Evolutionary conservation across 2,797 vertebrate species (phyloP).

Genomic region (Apogon hyalosoma): DNA sequence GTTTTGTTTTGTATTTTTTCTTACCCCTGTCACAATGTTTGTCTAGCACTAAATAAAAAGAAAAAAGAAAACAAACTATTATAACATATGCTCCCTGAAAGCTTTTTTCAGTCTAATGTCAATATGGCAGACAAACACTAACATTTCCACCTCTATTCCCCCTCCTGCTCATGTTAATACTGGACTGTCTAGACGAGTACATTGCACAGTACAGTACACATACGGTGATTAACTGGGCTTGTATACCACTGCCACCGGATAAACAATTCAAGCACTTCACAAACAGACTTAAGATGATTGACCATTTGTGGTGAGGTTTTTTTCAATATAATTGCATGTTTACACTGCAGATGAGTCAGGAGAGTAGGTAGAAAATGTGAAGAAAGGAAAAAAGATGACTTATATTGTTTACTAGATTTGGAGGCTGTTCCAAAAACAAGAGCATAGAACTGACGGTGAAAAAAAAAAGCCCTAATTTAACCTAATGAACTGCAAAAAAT

Average conservation of each 20-base stretch:
- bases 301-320: conserved; percentile 34
- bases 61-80: too few relatives aligned
- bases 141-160: neutral
- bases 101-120: too few relatives aligned
- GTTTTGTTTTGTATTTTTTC: too few relatives aligned
- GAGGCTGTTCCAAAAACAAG: conserved; percentile 6
- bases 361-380: conserved; percentile 29
- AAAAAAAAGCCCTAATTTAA: neutral
- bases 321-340: conserved; percentile 53
- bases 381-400: neutral
- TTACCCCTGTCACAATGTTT: too few relatives aligned
- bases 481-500: too few relatives aligned
- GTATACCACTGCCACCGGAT: conserved; percentile 13
- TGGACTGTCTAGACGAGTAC: conserved; percentile 32
- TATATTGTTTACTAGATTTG: conserved; percentile 21
- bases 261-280: conserved; percentile 33
- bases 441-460: neutral
- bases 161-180: conserved; percentile 10
- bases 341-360: conserved; percentile 4
- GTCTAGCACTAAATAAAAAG: too few relatives aligned
- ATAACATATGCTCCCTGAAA: too few relatives aligned
- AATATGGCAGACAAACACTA: conserved; percentile 14
- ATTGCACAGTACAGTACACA: conserved; percentile 14
- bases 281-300: conserved; percentile 38
- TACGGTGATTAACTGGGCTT: conserved; percentile 19